Evolutionary conservation across 2,888 invertebrate genomes (phyloP).

Genomic region (Allygus modestus): DNA sequence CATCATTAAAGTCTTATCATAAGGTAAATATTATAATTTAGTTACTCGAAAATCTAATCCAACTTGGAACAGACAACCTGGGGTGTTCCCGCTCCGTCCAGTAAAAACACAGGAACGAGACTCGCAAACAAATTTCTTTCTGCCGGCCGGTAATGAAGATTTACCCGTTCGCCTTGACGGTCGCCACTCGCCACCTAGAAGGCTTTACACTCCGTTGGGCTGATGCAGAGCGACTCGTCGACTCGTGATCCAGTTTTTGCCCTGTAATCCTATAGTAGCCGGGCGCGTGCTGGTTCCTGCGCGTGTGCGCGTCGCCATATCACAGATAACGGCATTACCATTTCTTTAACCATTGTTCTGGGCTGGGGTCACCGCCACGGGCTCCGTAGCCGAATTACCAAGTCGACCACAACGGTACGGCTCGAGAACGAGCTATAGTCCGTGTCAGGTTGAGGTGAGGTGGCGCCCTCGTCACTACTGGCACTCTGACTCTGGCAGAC

Average conservation of each 20-base stretch:
- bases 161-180: constrained; percentile 12
- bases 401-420: constrained; percentile 34
- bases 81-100: background rate
- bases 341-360: constrained; percentile 43
- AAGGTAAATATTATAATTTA: no score
- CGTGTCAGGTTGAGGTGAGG: no score
- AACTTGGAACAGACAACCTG: no score
- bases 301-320: constrained; percentile 44
- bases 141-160: background rate
- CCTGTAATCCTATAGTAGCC: constrained; percentile 33
- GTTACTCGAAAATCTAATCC: no score
- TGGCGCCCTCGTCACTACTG: no score
- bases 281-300: background rate
- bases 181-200: background rate
- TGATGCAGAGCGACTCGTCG: constrained; percentile 1
- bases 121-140: background rate
- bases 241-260: constrained; percentile 17
- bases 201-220: background rate
- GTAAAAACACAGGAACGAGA: background rate
- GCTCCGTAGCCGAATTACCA: constrained; percentile 26
- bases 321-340: constrained; percentile 51
- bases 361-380: constrained; percentile 3
- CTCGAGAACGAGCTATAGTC: no score
- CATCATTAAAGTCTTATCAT: no score
- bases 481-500: no score